These are phyloP conservation scores for Anthophora plumipes DNA, from an alignment of 2,888 invertebrate species.

Conservation along the genomic window DNA sequence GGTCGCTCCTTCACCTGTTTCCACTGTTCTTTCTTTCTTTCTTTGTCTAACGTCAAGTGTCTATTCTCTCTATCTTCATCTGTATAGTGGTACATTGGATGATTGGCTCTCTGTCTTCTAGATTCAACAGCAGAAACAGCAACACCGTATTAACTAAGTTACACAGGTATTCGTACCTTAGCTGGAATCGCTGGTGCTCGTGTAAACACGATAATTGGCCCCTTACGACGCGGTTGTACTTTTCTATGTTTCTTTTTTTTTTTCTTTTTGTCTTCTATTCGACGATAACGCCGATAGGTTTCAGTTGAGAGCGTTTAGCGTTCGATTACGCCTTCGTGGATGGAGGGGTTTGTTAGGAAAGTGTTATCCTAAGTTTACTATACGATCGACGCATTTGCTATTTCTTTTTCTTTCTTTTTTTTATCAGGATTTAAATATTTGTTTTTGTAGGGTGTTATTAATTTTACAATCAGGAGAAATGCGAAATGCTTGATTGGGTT, in stretches of 20 bases:
- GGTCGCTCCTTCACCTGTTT: conserved; percentile 22
- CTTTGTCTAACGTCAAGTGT: not conserved
- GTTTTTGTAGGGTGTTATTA: too few relatives aligned
- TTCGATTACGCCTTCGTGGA: too few relatives aligned
- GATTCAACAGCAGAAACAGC: conserved; percentile 44
- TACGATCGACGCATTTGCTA: too few relatives aligned
- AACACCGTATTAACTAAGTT: conserved; percentile 63
- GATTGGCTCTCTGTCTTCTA: conserved; percentile 37
- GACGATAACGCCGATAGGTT: conserved; percentile 32
- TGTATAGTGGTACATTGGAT: conserved; percentile 8
- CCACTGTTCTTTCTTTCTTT: conserved; percentile 36
- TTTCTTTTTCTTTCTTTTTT: too few relatives aligned
- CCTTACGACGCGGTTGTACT: conserved; percentile 63
- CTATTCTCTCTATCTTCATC: not conserved
- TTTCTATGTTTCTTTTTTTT: too few relatives aligned
- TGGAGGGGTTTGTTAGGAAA: too few relatives aligned
- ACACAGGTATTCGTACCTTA: conserved; percentile 68
- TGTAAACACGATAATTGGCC: conserved; percentile 73
- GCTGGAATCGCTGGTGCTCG: conserved; percentile 60
- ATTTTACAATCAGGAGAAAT: too few relatives aligned
- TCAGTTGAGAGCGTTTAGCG: too few relatives aligned
- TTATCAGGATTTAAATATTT: too few relatives aligned
- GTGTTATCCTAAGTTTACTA: too few relatives aligned
- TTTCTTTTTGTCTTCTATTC: conserved; percentile 56
- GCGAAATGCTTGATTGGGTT: too few relatives aligned